phyloP scores from a whole-genome alignment of 2,113 vertebrate species.

The Aphyosemion australe region DNA sequence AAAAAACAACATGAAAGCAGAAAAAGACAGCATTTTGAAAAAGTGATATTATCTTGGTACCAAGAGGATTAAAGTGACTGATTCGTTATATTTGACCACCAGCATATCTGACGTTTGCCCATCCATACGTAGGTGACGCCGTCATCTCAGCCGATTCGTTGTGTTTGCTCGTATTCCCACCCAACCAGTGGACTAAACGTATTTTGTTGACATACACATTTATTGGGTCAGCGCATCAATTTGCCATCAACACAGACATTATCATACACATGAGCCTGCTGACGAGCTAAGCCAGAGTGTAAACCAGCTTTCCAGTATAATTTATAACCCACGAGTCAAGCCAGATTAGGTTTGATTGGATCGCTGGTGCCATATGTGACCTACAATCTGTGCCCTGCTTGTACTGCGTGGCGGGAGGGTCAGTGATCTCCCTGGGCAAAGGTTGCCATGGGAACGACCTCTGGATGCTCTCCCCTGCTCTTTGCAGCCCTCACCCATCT shows the following conservation, averaged over 20 bases:
- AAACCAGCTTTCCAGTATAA: constrained; percentile 73
- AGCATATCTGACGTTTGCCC: too few relatives aligned
- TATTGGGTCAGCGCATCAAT: constrained; percentile 53
- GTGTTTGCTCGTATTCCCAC: not conserved
- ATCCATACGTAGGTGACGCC: too few relatives aligned
- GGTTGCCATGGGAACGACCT: constrained; percentile 83
- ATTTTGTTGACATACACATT: constrained; percentile 51
- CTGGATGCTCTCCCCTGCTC: constrained; percentile 69
- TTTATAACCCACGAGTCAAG: constrained; percentile 76
- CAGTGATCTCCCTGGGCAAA: constrained; percentile 79
- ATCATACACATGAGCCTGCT: constrained; percentile 37
- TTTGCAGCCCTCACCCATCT: constrained; percentile 62
- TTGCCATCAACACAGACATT: constrained; percentile 49
- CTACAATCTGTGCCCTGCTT: constrained; percentile 77
- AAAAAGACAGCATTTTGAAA: too few relatives aligned
- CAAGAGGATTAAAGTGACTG: too few relatives aligned
- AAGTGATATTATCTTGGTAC: too few relatives aligned
- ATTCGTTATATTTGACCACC: too few relatives aligned
- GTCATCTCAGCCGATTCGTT: too few relatives aligned
- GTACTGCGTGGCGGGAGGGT: constrained; percentile 70
- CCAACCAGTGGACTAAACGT: constrained; percentile 15
- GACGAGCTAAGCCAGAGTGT: constrained; percentile 61
- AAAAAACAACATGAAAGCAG: too few relatives aligned
- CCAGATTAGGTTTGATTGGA: constrained; percentile 82
- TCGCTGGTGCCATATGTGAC: constrained; percentile 82